phyloP scores from a whole-genome alignment of 23 tunicate species.

The Corella eumyota region DNA sequence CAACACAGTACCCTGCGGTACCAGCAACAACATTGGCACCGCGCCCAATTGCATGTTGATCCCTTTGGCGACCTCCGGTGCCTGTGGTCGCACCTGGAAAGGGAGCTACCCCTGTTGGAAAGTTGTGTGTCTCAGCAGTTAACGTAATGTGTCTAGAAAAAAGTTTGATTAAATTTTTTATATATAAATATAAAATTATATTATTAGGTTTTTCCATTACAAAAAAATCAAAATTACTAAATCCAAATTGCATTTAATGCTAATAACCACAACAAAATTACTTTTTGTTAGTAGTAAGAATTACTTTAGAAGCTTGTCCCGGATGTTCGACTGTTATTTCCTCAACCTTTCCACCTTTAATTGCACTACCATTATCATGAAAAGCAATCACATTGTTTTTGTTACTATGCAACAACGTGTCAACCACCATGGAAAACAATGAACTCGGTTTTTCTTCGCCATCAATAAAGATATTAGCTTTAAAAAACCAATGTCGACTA shows the following conservation, averaged over 20 bases:
- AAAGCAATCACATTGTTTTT: slow-evolving; percentile 77
- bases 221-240: no score
- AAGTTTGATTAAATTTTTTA: not conserved
- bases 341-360: slow-evolving; percentile 40
- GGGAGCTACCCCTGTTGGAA: slow-evolving; percentile 91
- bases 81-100: slow-evolving; percentile 95
- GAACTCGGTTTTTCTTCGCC: slow-evolving; percentile 34
- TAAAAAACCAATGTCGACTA: slow-evolving; percentile 84
- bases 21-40: slow-evolving; percentile 74
- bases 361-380: slow-evolving; percentile 83
- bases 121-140: slow-evolving; percentile 91
- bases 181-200: no score
- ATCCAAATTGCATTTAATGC: no score
- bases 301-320: no score
- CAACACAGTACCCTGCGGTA: slow-evolving; percentile 81
- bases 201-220: no score
- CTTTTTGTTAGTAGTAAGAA: no score
- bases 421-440: slow-evolving; percentile 58
- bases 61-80: slow-evolving; percentile 94
- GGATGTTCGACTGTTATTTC: slow-evolving; percentile 14
- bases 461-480: slow-evolving; percentile 52
- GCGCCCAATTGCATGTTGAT: slow-evolving; percentile 74
- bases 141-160: slow-evolving; percentile 59
- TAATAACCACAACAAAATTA: no score
- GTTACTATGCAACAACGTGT: slow-evolving; percentile 56